A percentile compares a stretch with the other conserved stretches of the same genome.
Evolutionary conservation across 1,140 invertebrate species (phyloP).

Genomic region (Potamilus streckersoni): DNA sequence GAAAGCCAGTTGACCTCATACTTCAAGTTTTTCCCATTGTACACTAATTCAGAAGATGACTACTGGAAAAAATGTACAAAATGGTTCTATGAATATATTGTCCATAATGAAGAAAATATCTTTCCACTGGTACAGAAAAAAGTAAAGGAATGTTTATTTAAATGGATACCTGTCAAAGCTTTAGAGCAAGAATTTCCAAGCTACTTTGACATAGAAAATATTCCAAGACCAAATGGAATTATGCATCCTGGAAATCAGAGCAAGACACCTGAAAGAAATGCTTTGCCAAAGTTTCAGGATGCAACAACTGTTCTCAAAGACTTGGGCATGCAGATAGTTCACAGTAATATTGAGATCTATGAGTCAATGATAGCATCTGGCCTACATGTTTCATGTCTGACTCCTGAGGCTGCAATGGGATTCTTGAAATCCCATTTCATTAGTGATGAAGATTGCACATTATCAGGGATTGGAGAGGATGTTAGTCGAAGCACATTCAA

Average conservation of each 20-base stretch:
- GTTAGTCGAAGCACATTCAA: slow-evolving; percentile 6
- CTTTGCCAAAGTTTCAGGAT: not conserved
- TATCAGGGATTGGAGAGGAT: not conserved
- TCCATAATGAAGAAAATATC: not conserved
- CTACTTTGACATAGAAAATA: not conserved
- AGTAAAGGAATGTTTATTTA: not conserved
- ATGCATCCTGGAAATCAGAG: not conserved
- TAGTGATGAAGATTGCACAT: slow-evolving; percentile 3
- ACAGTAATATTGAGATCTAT: slow-evolving; percentile 12
- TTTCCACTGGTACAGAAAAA: not conserved
- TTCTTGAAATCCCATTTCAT: slow-evolving; percentile 20
- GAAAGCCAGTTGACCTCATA: not conserved
- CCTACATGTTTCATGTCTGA: slow-evolving; percentile 4
- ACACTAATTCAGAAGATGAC: not conserved
- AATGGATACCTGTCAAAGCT: not conserved
- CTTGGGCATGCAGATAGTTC: slow-evolving; percentile 29
- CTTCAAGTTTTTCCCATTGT: slow-evolving; percentile 28
- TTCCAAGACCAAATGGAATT: not conserved
- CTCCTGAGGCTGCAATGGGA: slow-evolving; percentile 3
- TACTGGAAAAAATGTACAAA: slow-evolving; percentile 21
- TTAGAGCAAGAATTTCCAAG: not conserved
- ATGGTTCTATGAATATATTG: slow-evolving; percentile 8
- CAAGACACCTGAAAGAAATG: not conserved
- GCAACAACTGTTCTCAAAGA: slow-evolving; percentile 9
- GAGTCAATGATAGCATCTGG: slow-evolving; percentile 10